A percentile compares a stretch with the other conserved stretches of the same genome.
phyloP scores from a whole-genome alignment of 2,888 invertebrate genomes.

The Apamea anceps region DNA sequence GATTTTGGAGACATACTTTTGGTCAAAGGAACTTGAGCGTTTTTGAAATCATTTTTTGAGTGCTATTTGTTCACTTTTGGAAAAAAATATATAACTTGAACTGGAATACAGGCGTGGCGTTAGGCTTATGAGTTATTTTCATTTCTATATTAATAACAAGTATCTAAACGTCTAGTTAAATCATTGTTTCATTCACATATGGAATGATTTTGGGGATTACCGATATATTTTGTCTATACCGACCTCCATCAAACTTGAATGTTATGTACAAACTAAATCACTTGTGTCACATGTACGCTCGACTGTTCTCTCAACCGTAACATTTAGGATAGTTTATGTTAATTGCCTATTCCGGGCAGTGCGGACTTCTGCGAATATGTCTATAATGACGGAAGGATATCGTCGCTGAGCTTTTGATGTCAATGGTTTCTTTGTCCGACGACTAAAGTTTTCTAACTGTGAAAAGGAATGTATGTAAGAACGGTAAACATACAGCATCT shows the following conservation, averaged over 20 bases:
- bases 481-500: too few species aligned
- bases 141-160: too few species aligned
- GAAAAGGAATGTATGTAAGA: background rate
- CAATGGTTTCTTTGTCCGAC: constrained; percentile 17
- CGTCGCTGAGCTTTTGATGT: constrained; percentile 1
- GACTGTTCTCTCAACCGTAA: constrained; percentile 21
- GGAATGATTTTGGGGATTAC: too few species aligned
- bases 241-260: background rate
- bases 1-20: background rate
- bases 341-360: constrained; percentile 45
- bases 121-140: too few species aligned
- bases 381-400: constrained; percentile 12
- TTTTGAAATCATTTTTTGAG: background rate
- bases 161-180: too few species aligned
- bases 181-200: too few species aligned
- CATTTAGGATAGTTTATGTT: constrained; percentile 58
- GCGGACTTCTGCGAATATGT: constrained; percentile 21
- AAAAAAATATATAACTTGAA: background rate
- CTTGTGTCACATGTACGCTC: background rate
- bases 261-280: background rate
- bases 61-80: background rate
- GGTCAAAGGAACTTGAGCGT: background rate
- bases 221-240: background rate
- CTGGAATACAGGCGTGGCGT: too few species aligned
- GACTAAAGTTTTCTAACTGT: background rate